Conservation (phyloP, 1,140 invertebrate genomes). For the Pygmarrhopalites habei region DNA sequence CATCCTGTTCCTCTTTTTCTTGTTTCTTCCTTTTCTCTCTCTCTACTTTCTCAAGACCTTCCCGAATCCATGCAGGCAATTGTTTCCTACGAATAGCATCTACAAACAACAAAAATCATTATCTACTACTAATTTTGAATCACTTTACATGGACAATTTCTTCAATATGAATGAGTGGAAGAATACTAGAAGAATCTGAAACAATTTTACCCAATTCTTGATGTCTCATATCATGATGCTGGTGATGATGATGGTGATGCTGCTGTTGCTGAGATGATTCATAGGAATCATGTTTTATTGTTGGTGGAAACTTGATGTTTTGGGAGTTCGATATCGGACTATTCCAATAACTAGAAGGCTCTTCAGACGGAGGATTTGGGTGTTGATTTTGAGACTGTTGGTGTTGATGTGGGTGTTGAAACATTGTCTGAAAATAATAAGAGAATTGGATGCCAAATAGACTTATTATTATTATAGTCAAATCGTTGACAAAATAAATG, state of each 20-base stretch:
- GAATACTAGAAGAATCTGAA: too few species aligned
- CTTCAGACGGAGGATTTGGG: too few species aligned
- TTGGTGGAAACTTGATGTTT: slow-evolving; percentile 1
- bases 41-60: slow-evolving; percentile 96
- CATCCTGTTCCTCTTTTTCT: slow-evolving; percentile 64
- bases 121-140: too few species aligned
- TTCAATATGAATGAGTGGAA: too few species aligned
- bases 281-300: background rate
- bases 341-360: too few species aligned
- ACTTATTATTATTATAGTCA: too few species aligned
- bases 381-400: too few species aligned
- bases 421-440: too few species aligned
- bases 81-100: slow-evolving; percentile 85
- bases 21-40: slow-evolving; percentile 82
- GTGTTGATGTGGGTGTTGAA: slow-evolving; percentile 2
- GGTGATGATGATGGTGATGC: background rate
- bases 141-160: too few species aligned
- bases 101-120: slow-evolving; percentile 42
- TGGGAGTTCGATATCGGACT: background rate
- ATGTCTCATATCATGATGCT: slow-evolving; percentile 8
- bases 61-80: slow-evolving; percentile 90
- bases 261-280: slow-evolving; percentile 5
- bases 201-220: slow-evolving; percentile 5
- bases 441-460: too few species aligned
- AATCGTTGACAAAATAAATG: too few species aligned